Evolutionary conservation across 2,888 invertebrate genomes (phyloP).

Genomic region (Epistrophe eligans): DNA sequence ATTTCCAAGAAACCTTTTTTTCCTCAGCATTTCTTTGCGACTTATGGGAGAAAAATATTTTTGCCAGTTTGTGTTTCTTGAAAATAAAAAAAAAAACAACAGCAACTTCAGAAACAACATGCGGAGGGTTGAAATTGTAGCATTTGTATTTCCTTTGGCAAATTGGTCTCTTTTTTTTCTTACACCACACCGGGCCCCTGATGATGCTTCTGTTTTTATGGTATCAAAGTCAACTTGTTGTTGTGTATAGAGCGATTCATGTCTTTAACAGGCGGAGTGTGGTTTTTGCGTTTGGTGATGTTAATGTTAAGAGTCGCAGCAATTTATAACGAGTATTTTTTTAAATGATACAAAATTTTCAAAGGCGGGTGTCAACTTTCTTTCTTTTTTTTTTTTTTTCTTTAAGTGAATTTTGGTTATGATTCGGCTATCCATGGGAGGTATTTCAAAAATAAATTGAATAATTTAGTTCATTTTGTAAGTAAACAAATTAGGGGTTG

Average conservation of each 20-base stretch:
- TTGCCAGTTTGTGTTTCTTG: slow-evolving; percentile 17
- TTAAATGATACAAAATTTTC: not conserved
- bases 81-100: slow-evolving; percentile 18
- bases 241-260: slow-evolving; percentile 58
- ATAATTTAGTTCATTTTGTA: slow-evolving; percentile 4
- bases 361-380: slow-evolving; percentile 8
- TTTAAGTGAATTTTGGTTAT: slow-evolving; percentile 10
- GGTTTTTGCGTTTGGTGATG: not conserved
- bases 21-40: not conserved
- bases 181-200: not conserved
- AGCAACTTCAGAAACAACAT: slow-evolving; percentile 36
- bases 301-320: slow-evolving; percentile 32
- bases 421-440: not conserved
- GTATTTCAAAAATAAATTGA: slow-evolving; percentile 10
- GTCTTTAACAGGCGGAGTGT: slow-evolving; percentile 19
- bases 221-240: slow-evolving; percentile 34
- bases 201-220: not conserved
- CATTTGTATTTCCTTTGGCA: slow-evolving; percentile 26
- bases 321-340: slow-evolving; percentile 27
- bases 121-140: slow-evolving; percentile 27
- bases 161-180: slow-evolving; percentile 44
- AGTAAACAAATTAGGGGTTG: not conserved
- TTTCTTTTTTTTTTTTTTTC: not conserved
- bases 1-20: slow-evolving; percentile 19
- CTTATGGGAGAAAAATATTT: slow-evolving; percentile 50